phyloP scores from a whole-genome alignment of 2,888 invertebrate genomes.

The Amblyjoppa fuscipennis region DNA sequence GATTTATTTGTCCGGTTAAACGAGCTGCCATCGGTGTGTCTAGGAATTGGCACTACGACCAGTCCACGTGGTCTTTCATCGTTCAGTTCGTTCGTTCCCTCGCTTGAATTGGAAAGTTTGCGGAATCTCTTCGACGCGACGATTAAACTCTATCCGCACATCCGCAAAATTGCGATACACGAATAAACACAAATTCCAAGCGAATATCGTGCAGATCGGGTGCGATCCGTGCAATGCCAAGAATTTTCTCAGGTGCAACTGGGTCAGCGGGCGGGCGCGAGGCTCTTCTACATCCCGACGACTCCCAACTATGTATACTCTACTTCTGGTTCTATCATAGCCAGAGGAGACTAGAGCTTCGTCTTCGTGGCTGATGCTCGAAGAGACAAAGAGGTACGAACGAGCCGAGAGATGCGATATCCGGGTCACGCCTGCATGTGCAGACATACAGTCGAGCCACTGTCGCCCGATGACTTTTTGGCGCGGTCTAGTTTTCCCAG shows the following conservation, averaged over 20 bases:
- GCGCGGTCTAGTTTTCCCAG: slow-evolving; percentile 56
- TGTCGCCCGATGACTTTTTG: slow-evolving; percentile 60
- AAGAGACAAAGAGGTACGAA: slow-evolving; percentile 61
- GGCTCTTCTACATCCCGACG: slow-evolving; percentile 5
- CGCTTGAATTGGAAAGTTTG: slow-evolving; percentile 2
- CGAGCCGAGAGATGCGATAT: slow-evolving; percentile 52
- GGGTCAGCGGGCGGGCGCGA: slow-evolving; percentile 52
- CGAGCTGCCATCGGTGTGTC: slow-evolving; percentile 27
- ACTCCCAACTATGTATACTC: background rate
- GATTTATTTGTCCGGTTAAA: slow-evolving; percentile 47
- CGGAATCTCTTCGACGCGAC: background rate
- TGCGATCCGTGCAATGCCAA: slow-evolving; percentile 50
- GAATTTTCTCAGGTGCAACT: slow-evolving; percentile 63
- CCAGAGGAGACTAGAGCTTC: background rate
- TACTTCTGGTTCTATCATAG: background rate
- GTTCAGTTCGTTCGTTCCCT: slow-evolving; percentile 11
- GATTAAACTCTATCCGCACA: background rate
- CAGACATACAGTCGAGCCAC: slow-evolving; percentile 39
- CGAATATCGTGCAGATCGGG: background rate
- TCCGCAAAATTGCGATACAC: background rate
- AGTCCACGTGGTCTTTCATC: slow-evolving; percentile 20
- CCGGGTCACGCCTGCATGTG: slow-evolving; percentile 60
- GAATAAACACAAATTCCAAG: background rate
- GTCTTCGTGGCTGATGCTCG: slow-evolving; percentile 35
- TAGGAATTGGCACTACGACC: slow-evolving; percentile 51